These are phyloP conservation scores for Hemibagrus guttatus DNA, from an alignment of 2,797 vertebrate species.

Conservation along the genomic window DNA sequence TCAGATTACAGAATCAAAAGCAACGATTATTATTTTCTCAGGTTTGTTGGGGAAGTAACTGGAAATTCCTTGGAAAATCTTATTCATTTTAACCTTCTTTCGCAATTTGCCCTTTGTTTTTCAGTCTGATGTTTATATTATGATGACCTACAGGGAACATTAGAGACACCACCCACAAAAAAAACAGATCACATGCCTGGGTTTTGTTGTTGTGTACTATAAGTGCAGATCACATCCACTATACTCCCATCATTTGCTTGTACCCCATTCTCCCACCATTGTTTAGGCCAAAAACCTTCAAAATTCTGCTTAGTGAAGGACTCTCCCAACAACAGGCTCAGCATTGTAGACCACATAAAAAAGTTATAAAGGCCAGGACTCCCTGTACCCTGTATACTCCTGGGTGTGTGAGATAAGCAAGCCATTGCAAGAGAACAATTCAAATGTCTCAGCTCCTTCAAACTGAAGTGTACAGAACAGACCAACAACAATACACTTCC, in stretches of 20 bases:
- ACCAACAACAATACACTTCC: conserved; percentile 47
- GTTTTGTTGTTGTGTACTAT: conserved; percentile 15
- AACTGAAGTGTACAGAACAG: conserved; percentile 8
- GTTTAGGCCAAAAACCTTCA: background rate
- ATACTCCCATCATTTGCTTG: conserved; percentile 27
- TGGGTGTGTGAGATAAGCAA: conserved; percentile 14
- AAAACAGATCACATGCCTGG: background rate
- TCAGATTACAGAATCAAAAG: background rate
- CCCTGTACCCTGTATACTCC: conserved; percentile 8
- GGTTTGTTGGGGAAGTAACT: background rate
- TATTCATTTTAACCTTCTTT: background rate
- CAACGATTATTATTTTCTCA: background rate
- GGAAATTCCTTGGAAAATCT: conserved; percentile 3
- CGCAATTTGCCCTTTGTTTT: background rate
- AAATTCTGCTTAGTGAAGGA: conserved; percentile 10
- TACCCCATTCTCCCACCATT: background rate
- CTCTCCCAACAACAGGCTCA: conserved; percentile 1
- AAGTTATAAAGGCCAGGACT: conserved; percentile 20
- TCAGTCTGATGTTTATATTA: background rate
- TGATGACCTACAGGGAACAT: background rate
- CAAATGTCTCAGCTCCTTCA: background rate
- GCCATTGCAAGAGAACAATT: conserved; percentile 1
- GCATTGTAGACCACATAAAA: background rate
- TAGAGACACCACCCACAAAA: background rate
- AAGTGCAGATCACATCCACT: conserved; percentile 1